phyloP scores from a whole-genome alignment of 1,140 invertebrate species.

The Cyclina sinensis region DNA sequence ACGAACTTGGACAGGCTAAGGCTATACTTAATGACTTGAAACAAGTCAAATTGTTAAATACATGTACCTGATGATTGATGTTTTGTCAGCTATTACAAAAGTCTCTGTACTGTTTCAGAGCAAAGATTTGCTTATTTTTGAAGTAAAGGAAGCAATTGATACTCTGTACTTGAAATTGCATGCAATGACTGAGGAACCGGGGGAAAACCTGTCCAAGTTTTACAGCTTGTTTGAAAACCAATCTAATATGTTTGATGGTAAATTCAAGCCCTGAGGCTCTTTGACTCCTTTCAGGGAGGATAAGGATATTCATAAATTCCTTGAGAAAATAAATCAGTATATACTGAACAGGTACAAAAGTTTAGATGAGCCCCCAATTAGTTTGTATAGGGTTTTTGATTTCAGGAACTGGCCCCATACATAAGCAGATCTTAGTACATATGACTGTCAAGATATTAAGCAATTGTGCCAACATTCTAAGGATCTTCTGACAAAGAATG shows the following conservation, averaged over 20 bases:
- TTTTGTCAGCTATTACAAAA: constrained; percentile 29
- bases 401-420: constrained; percentile 55
- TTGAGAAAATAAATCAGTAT: constrained; percentile 26
- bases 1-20: constrained; percentile 31
- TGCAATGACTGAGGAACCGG: constrained; percentile 31
- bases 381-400: not conserved
- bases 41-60: constrained; percentile 64
- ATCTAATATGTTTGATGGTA: not conserved
- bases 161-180: constrained; percentile 35
- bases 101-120: constrained; percentile 59
- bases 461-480: not conserved
- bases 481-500: not conserved
- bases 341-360: constrained; percentile 14
- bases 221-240: constrained; percentile 31
- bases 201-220: constrained; percentile 27
- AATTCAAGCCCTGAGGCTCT: not conserved
- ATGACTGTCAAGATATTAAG: constrained; percentile 4
- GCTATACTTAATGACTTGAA: constrained; percentile 10
- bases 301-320: constrained; percentile 17
- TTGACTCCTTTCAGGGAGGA: constrained; percentile 13
- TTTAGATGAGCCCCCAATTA: not conserved
- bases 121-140: constrained; percentile 61
- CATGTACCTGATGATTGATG: constrained; percentile 50
- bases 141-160: constrained; percentile 47
- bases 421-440: not conserved